phyloP scores from a whole-genome alignment of 2,113 vertebrate species.

The Percina caprodes region DNA sequence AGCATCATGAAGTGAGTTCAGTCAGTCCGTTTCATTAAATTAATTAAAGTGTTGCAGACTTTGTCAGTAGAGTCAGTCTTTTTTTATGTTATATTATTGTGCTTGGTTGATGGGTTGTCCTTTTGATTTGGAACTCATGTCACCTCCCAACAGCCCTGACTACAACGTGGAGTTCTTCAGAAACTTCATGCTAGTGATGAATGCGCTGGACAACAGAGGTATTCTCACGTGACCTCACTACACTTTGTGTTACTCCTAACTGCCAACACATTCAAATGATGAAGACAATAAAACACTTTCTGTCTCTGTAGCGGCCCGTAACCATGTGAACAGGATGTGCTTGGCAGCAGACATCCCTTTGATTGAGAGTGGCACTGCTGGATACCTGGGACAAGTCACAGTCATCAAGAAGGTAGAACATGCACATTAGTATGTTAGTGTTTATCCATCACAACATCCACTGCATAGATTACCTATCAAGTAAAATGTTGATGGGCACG shows the following conservation, averaged over 20 bases:
- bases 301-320: constrained; percentile 89
- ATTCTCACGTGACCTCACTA: neutral
- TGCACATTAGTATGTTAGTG: rapidly evolving
- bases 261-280: neutral
- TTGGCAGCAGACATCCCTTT: constrained; percentile 96
- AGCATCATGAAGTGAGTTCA: constrained; percentile 96
- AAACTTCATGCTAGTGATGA: constrained; percentile 97
- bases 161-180: constrained; percentile 99
- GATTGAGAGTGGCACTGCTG: constrained; percentile 98
- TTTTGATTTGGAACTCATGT: neutral
- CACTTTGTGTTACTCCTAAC: neutral
- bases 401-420: constrained; percentile 95
- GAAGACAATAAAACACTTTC: neutral
- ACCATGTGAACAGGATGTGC: constrained; percentile 99
- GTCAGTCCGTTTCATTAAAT: neutral
- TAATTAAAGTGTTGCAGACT: neutral
- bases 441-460: neutral
- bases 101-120: neutral
- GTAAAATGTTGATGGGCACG: neutral
- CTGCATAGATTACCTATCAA: neutral
- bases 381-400: constrained; percentile 97
- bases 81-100: neutral
- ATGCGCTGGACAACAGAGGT: constrained; percentile 99
- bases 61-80: neutral
- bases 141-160: constrained; percentile 87